Percentiles rank a stretch among this genome's conserved stretches.
Evolutionary conservation across 1,140 invertebrate species (phyloP).

Genomic region (Drosophila pachea): DNA sequence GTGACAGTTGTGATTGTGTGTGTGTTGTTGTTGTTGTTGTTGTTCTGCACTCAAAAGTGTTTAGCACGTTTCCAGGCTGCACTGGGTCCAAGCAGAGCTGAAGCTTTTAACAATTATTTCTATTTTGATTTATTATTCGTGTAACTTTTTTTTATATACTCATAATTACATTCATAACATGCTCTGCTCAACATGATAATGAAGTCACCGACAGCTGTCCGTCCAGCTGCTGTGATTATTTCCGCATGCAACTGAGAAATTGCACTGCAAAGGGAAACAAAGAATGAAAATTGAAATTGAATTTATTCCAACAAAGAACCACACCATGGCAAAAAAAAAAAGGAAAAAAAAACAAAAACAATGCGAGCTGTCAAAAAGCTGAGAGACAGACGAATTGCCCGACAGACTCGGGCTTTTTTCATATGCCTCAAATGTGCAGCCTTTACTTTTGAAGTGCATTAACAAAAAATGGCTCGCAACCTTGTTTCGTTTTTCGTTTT

Average conservation of each 20-base stretch:
- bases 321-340: conserved; percentile 16
- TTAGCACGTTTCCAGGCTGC: too few relatives aligned
- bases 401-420: conserved; percentile 4
- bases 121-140: too few relatives aligned
- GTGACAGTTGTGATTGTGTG: neutral
- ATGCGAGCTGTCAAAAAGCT: conserved; percentile 44
- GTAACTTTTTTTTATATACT: neutral
- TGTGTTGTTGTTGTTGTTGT: conserved; percentile 4
- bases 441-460: conserved; percentile 23
- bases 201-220: neutral
- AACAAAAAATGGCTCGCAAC: conserved; percentile 12
- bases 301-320: conserved; percentile 25
- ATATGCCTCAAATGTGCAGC: neutral
- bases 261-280: conserved; percentile 28
- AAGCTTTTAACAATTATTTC: too few relatives aligned
- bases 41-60: conserved; percentile 10
- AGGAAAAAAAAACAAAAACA: conserved; percentile 15
- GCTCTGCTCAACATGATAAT: conserved; percentile 20
- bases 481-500: conserved; percentile 27
- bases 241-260: conserved; percentile 32
- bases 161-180: conserved; percentile 5
- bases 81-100: too few relatives aligned
- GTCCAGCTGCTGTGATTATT: conserved; percentile 17
- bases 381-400: conserved; percentile 42
- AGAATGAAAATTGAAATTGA: conserved; percentile 13